These are phyloP conservation scores for Drosophila planitibia DNA, from an alignment of 2,888 invertebrate genomes.

Conservation along the genomic window DNA sequence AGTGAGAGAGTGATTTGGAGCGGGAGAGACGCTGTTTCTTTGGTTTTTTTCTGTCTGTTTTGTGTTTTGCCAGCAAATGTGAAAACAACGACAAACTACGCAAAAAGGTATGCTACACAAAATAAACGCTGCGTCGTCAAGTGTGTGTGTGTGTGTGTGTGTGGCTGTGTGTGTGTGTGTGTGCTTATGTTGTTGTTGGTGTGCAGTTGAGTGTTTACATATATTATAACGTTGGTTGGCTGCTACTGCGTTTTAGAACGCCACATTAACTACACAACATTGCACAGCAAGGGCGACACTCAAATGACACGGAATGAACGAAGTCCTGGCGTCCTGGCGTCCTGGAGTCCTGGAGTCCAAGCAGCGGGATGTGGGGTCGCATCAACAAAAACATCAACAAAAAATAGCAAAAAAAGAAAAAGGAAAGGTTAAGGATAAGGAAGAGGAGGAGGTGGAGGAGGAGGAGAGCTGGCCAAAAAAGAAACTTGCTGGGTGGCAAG, in stretches of 20 bases:
- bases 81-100: constrained; percentile 75
- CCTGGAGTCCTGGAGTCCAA: not conserved
- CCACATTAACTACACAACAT: constrained; percentile 79
- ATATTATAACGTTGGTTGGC: constrained; percentile 62
- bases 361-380: constrained; percentile 1
- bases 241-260: constrained; percentile 76
- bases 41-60: constrained; percentile 1
- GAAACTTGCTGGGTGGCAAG: constrained; percentile 40
- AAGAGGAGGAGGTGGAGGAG: not conserved
- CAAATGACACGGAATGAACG: constrained; percentile 17
- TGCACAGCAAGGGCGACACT: constrained; percentile 57
- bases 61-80: constrained; percentile 56
- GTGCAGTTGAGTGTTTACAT: constrained; percentile 75
- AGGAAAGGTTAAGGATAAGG: not conserved
- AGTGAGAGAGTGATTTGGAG: not conserved
- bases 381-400: not conserved
- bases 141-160: constrained; percentile 10
- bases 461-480: constrained; percentile 25
- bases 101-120: constrained; percentile 74
- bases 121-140: constrained; percentile 59
- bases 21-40: constrained; percentile 13
- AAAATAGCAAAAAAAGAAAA: not conserved
- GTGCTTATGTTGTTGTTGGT: constrained; percentile 18
- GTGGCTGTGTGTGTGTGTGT: not conserved
- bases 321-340: constrained; percentile 5